phyloP scores from a whole-genome alignment of 2,797 vertebrate species.

The Lerista edwardsae region DNA sequence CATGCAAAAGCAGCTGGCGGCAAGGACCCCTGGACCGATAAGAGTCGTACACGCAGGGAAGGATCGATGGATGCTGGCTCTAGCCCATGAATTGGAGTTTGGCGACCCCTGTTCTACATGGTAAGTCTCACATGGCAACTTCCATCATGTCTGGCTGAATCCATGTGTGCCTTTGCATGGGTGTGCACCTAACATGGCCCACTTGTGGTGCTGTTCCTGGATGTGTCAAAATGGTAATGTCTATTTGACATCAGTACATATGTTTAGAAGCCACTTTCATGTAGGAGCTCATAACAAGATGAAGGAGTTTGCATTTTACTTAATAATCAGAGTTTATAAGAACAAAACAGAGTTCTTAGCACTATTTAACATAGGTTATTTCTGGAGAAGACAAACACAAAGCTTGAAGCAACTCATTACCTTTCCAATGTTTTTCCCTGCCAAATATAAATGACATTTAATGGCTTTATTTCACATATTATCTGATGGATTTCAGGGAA shows the following conservation, averaged over 20 bases:
- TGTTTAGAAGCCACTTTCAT: not conserved
- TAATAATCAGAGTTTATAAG: constrained; percentile 17
- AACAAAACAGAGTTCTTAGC: constrained; percentile 33
- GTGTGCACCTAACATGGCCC: too few species aligned
- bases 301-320: constrained; percentile 25
- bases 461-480: constrained; percentile 56
- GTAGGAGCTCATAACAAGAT: not conserved
- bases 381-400: constrained; percentile 48
- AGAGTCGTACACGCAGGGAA: too few species aligned
- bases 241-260: not conserved
- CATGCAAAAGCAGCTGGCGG: too few species aligned
- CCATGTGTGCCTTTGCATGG: too few species aligned
- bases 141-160: too few species aligned
- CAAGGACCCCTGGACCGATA: too few species aligned
- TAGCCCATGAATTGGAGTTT: too few species aligned
- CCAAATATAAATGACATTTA: constrained; percentile 55
- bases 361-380: constrained; percentile 50
- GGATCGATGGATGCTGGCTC: too few species aligned
- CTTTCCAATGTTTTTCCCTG: constrained; percentile 43
- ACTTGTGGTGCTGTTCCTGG: too few species aligned
- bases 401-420: constrained; percentile 49
- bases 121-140: too few species aligned
- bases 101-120: too few species aligned
- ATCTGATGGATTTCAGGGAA: constrained; percentile 50
- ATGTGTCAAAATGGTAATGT: not conserved